These are phyloP conservation scores for Ips typographus DNA, from an alignment of 1,140 invertebrate genomes.

Conservation along the genomic window DNA sequence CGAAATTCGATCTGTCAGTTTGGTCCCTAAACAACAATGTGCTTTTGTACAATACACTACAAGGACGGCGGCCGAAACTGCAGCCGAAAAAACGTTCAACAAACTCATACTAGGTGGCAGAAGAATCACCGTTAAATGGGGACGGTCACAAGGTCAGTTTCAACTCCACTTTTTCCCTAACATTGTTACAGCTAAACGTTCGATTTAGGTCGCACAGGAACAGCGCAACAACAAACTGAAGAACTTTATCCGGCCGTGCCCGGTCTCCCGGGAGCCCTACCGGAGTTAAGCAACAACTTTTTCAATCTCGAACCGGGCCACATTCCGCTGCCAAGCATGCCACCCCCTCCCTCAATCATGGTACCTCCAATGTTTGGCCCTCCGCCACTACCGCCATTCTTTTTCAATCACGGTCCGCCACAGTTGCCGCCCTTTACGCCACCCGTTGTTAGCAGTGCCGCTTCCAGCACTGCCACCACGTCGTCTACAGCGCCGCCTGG, in stretches of 20 bases:
- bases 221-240: constrained; percentile 44
- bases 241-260: constrained; percentile 79
- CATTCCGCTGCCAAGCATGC: constrained; percentile 54
- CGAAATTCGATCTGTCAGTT: constrained; percentile 92
- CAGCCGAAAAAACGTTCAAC: constrained; percentile 96
- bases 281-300: constrained; percentile 77
- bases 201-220: constrained; percentile 40
- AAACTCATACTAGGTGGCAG: constrained; percentile 87
- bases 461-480: constrained; percentile 40
- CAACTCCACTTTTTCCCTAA: neutral
- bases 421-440: constrained; percentile 59
- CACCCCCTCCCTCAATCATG: constrained; percentile 60
- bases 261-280: constrained; percentile 79
- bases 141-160: constrained; percentile 73
- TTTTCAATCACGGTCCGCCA: constrained; percentile 59
- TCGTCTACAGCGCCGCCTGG: constrained; percentile 18
- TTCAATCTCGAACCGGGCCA: constrained; percentile 71
- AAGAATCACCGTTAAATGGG: constrained; percentile 95
- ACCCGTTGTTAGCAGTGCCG: constrained; percentile 45
- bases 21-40: constrained; percentile 93
- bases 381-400: constrained; percentile 59
- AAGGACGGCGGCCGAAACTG: constrained; percentile 84
- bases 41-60: constrained; percentile 97
- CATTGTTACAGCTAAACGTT: neutral
- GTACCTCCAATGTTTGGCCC: constrained; percentile 55